A percentile compares a stretch with the other conserved stretches of the same genome.
Conservation (phyloP, 2,888 invertebrate species). For the Zygogramma bicolorata region DNA sequence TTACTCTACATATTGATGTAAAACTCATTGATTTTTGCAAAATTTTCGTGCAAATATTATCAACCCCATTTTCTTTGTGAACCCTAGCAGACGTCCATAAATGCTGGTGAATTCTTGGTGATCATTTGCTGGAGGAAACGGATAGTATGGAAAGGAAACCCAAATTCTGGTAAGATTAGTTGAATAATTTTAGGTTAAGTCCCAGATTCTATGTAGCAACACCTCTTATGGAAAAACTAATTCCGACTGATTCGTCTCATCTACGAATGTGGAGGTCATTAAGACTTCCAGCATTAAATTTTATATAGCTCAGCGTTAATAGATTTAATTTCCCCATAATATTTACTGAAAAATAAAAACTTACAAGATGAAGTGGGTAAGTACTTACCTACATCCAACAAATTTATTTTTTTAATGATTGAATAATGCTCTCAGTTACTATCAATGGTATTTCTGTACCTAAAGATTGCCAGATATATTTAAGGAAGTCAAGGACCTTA, state of each 20-base stretch:
- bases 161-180: slow-evolving; percentile 42
- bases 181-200: slow-evolving; percentile 42
- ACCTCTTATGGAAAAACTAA: not conserved
- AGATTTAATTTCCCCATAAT: too few species aligned
- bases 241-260: not conserved
- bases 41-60: slow-evolving; percentile 25
- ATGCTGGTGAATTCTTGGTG: not conserved
- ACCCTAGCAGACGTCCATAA: not conserved
- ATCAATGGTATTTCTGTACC: too few species aligned
- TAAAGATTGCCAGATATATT: too few species aligned
- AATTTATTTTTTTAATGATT: too few species aligned
- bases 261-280: too few species aligned
- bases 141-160: slow-evolving; percentile 21
- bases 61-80: not conserved
- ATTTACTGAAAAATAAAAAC: too few species aligned
- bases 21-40: slow-evolving; percentile 39
- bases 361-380: too few species aligned
- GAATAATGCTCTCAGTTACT: too few species aligned
- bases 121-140: slow-evolving; percentile 1
- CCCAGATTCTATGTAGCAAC: slow-evolving; percentile 2
- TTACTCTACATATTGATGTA: slow-evolving; percentile 19
- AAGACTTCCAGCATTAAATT: too few species aligned
- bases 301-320: too few species aligned
- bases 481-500: too few species aligned
- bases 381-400: too few species aligned